Evolutionary conservation across 2,888 invertebrate species (phyloP).

Genomic region (Tiliacea citrago): DNA sequence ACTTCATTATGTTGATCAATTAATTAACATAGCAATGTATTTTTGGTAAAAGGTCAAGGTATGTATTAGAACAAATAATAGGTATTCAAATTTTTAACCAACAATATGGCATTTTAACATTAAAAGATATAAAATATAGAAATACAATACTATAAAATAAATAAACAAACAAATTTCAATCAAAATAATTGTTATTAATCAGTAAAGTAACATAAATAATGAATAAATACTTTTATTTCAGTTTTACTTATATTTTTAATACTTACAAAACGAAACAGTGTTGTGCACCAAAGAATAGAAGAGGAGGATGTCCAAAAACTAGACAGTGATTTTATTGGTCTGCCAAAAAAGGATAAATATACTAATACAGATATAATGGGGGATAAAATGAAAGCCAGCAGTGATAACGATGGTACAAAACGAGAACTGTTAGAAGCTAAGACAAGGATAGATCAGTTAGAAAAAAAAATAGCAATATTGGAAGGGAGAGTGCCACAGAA

Average conservation of each 20-base stretch:
- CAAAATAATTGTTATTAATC: neutral
- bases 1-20: neutral
- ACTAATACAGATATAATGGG: conserved; percentile 69
- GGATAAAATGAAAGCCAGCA: conserved; percentile 70
- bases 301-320: conserved; percentile 72
- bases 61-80: neutral
- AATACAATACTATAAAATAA: neutral
- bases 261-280: conserved; percentile 74
- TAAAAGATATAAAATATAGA: neutral
- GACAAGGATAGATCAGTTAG: conserved; percentile 92
- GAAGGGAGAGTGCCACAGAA: conserved; percentile 95
- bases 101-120: neutral
- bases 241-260: conserved; percentile 82
- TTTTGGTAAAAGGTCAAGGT: conserved; percentile 26
- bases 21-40: conserved; percentile 15
- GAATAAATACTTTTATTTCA: conserved; percentile 57
- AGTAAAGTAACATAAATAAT: neutral
- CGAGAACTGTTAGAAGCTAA: conserved; percentile 92
- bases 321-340: conserved; percentile 76
- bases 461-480: conserved; percentile 93
- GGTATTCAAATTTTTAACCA: neutral
- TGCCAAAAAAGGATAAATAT: conserved; percentile 74
- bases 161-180: neutral
- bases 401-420: conserved; percentile 76
- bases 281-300: conserved; percentile 73